Evolutionary conservation across 2,888 invertebrate genomes (phyloP), one percentile per base, ranked within the genome.

Genomic region (Spialia ferax): DNA sequence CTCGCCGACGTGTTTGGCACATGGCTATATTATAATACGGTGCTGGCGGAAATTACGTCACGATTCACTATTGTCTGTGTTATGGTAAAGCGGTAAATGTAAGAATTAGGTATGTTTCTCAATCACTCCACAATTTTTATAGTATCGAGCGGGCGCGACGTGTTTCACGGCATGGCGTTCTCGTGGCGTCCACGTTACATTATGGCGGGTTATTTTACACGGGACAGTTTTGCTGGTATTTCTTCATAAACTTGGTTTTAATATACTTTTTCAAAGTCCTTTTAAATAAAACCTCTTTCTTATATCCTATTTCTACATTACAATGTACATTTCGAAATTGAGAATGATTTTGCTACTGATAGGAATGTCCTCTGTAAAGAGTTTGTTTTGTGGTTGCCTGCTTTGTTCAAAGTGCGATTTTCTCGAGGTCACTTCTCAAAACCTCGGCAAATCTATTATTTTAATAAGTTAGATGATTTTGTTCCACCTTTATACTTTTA

Each of bases 1-100:
- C 86, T 87, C 86, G 87, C 87, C 91, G 92, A 89, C 93, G 89
- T 93, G 92, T 86, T 87, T 85, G 86, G 85, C 93, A 93, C 92
- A 93, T 93, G 92, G 91, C 88, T 85, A 83, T 83, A 79, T 87
- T 86, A 86, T 89, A 86, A 88, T 88, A 85, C 87, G 84, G 86
- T 86, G 87, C 84, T 89, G 83, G 84, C 83, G 85, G 84, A 84
- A 83, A 85, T 87, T 86, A 86, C 86, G 84, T 85, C 83, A 84
- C 76, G 72, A 79, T 78, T 79, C 73, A 79, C 80, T 72, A 81
- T 60, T 76, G 74, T 76, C 74, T 77, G 82, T 83, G 81, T 75
- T 79, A 75, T 23, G 73, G 77, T 83, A 80, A 79, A 82, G 79
- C 80, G 82, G 85, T 82, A 81, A 45, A 85, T 86, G 85, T 83